These are phyloP conservation scores for Himalopsyche japonica DNA, from an alignment of 2,888 invertebrate genomes.

Conservation along the genomic window DNA sequence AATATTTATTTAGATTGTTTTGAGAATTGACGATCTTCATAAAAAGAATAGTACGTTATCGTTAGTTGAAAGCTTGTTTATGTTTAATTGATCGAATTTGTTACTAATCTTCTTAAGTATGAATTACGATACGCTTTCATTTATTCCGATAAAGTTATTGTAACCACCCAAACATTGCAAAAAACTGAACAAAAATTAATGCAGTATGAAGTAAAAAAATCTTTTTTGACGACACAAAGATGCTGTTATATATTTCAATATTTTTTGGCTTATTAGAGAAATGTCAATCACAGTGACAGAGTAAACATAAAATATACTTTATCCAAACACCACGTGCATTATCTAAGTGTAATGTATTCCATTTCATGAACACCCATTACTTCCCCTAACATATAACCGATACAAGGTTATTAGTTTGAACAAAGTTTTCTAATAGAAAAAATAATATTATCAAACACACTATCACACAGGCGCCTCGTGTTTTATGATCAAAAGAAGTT, in stretches of 20 bases:
- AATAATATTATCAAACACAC: background rate
- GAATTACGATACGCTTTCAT: no score
- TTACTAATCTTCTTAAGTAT: no score
- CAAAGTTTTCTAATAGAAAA: background rate
- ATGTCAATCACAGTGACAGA: conserved; percentile 22
- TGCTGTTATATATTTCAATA: background rate
- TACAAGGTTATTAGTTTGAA: conserved; percentile 6
- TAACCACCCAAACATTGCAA: no score
- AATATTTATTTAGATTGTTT: no score
- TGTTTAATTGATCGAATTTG: no score
- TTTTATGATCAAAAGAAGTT: background rate
- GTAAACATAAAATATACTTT: conserved; percentile 16
- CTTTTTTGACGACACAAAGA: background rate
- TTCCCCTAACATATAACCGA: background rate
- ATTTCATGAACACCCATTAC: background rate
- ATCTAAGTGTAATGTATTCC: conserved; percentile 19
- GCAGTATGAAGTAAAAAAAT: no score
- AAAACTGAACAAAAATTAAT: no score
- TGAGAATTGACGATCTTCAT: no score
- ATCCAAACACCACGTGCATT: conserved; percentile 7
- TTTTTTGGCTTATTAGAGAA: conserved; percentile 3
- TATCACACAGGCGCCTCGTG: background rate
- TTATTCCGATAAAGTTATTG: no score
- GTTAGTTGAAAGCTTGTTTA: no score
- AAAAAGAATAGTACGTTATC: no score